Evolutionary conservation across 1,140 invertebrate genomes (phyloP).

Genomic region (Araneus ventricosus): DNA sequence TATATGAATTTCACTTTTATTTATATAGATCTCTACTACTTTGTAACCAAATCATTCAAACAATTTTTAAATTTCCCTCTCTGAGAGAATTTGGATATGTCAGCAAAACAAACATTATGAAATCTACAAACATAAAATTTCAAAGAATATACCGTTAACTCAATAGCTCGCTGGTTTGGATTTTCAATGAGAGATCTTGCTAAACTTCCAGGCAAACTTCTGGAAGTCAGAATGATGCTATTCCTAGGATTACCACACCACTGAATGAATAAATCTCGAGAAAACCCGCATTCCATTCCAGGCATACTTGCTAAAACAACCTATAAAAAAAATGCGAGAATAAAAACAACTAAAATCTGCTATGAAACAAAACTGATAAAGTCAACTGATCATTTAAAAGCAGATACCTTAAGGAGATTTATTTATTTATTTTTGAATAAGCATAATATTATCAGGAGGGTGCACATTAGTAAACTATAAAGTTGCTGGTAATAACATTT

Average conservation of each 20-base stretch:
- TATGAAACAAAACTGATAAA: too few species aligned
- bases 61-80: too few species aligned
- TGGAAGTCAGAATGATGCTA: conserved; percentile 95
- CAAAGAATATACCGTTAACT: conserved; percentile 85
- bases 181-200: conserved; percentile 93
- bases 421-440: too few species aligned
- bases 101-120: background rate
- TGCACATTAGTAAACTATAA: too few species aligned
- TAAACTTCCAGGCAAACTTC: conserved; percentile 86
- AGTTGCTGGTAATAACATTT: too few species aligned
- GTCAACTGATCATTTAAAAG: too few species aligned
- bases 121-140: background rate
- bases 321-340: conserved; percentile 78
- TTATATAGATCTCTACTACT: too few species aligned
- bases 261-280: conserved; percentile 95
- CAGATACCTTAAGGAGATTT: too few species aligned
- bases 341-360: background rate
- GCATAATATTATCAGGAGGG: too few species aligned
- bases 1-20: too few species aligned
- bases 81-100: too few species aligned
- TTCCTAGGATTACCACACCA: conserved; percentile 97
- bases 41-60: too few species aligned
- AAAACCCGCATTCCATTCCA: conserved; percentile 97
- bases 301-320: conserved; percentile 97
- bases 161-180: conserved; percentile 84